Percentiles rank a stretch among this genome's conserved stretches.
phyloP scores from a whole-genome alignment of 1,140 invertebrate species.

The Caenorhabditis latens region DNA sequence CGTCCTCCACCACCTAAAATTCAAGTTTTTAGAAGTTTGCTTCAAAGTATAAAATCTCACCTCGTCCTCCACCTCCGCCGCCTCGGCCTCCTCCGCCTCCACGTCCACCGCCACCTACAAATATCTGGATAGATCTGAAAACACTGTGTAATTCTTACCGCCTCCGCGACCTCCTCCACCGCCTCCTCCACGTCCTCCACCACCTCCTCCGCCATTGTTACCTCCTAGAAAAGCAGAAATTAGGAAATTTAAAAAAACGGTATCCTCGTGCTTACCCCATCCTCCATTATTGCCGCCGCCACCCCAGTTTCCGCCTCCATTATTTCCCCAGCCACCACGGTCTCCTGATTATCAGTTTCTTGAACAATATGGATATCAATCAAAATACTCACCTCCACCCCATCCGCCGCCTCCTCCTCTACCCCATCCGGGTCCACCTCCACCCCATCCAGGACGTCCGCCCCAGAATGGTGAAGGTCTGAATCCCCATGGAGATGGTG shows the following conservation, averaged over 20 bases:
- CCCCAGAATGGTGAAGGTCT: constrained; percentile 40
- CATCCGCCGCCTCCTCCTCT: constrained; percentile 6
- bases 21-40: background rate
- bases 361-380: background rate
- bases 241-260: background rate
- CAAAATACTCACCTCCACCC: background rate
- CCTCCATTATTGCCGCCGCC: constrained; percentile 1
- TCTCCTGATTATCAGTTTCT: background rate
- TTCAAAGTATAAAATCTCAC: background rate
- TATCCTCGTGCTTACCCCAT: background rate
- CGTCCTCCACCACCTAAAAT: background rate
- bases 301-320: constrained; percentile 29
- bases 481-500: constrained; percentile 47
- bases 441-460: constrained; percentile 26
- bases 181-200: background rate
- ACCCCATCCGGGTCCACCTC: constrained; percentile 36
- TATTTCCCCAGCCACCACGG: background rate
- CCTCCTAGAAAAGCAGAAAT: background rate
- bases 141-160: background rate
- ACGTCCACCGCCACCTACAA: background rate
- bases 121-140: background rate
- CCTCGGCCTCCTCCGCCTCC: background rate
- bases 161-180: background rate
- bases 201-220: background rate
- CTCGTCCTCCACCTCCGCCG: background rate